Conservation (phyloP, 2,888 invertebrate genomes). For the Mylabris sibirica region DNA sequence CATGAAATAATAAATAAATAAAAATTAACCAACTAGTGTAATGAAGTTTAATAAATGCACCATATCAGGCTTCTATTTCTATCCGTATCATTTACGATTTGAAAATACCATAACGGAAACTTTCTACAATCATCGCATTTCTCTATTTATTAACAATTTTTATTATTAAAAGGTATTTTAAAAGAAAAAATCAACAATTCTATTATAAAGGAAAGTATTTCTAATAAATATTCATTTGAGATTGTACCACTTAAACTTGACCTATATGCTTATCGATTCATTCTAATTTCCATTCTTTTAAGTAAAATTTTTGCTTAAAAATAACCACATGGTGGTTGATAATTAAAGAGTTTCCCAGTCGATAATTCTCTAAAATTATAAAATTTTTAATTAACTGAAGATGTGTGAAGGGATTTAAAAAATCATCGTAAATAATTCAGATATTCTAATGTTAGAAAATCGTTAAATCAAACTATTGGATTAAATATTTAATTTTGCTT, state of each 20-base stretch:
- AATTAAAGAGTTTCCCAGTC: too few relatives aligned
- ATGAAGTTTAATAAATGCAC: constrained; percentile 18
- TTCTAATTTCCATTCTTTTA: not conserved
- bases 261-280: constrained; percentile 19
- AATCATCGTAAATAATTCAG: too few relatives aligned
- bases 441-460: too few relatives aligned
- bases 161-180: too few relatives aligned
- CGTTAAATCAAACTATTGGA: too few relatives aligned
- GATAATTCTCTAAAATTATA: too few relatives aligned
- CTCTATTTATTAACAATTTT: not conserved
- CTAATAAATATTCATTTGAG: constrained; percentile 13
- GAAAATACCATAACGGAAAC: constrained; percentile 30
- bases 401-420: too few relatives aligned
- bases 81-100: constrained; percentile 17
- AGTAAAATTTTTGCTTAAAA: not conserved
- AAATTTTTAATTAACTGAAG: too few relatives aligned
- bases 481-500: too few relatives aligned
- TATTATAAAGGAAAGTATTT: not conserved
- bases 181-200: too few relatives aligned
- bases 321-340: too few relatives aligned
- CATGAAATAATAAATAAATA: constrained; percentile 37
- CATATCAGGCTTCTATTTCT: constrained; percentile 35
- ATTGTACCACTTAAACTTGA: constrained; percentile 24
- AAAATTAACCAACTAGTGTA: constrained; percentile 27
- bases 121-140: constrained; percentile 28